Percentiles rank a stretch among this genome's conserved stretches.
phyloP scores from a whole-genome alignment of 1,140 invertebrate species.

The Zaprionus nigranus region DNA sequence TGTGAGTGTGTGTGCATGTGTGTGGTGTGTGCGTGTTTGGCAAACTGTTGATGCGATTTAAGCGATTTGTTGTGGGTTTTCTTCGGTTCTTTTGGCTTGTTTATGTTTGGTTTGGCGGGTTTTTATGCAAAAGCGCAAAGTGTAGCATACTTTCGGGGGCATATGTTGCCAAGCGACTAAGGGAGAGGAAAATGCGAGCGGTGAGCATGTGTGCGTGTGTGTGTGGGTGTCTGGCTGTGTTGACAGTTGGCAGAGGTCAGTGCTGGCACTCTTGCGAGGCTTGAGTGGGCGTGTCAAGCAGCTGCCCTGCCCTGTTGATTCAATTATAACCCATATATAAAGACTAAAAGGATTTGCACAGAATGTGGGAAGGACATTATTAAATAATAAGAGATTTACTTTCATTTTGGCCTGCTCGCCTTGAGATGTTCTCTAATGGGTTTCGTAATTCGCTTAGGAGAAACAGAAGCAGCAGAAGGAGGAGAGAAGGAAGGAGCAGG shows the following conservation, averaged over 20 bases:
- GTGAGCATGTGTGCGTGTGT: slow-evolving; percentile 6
- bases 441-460: slow-evolving; percentile 69
- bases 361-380: slow-evolving; percentile 49
- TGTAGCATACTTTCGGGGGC: slow-evolving; percentile 57
- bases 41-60: slow-evolving; percentile 80
- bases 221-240: neutral
- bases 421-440: slow-evolving; percentile 58
- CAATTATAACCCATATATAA: slow-evolving; percentile 65
- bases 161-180: slow-evolving; percentile 17
- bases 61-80: slow-evolving; percentile 80
- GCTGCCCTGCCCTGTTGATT: slow-evolving; percentile 35
- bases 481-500: no score
- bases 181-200: neutral
- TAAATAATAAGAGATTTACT: slow-evolving; percentile 59
- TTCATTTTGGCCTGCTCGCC: slow-evolving; percentile 29
- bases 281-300: slow-evolving; percentile 26
- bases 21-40: slow-evolving; percentile 54
- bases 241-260: slow-evolving; percentile 52
- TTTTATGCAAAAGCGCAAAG: slow-evolving; percentile 51
- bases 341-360: slow-evolving; percentile 70
- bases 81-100: slow-evolving; percentile 29
- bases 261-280: neutral
- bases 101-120: slow-evolving; percentile 57
- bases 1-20: slow-evolving; percentile 48
- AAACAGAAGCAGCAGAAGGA: neutral